A percentile compares a stretch with the other conserved stretches of the same genome.
Evolutionary conservation across 1,140 invertebrate species (phyloP).

Genomic region (Melanaphis sacchari): DNA sequence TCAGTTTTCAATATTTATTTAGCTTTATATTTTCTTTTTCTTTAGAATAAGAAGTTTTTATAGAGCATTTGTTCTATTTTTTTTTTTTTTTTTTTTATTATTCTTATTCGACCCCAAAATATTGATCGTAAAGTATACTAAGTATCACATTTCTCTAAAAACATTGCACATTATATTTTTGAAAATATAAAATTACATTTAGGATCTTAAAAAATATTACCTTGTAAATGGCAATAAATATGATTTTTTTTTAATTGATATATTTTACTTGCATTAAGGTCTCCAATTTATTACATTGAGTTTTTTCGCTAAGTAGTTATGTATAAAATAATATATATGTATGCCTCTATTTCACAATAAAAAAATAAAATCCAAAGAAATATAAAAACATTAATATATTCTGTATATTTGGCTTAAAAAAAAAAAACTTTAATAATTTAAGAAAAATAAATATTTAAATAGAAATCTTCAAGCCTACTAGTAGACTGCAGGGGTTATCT

Average conservation of each 20-base stretch:
- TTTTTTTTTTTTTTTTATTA: background rate
- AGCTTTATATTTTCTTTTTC: background rate
- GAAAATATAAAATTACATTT: background rate
- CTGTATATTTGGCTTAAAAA: background rate
- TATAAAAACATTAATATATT: background rate
- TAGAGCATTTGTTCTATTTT: background rate
- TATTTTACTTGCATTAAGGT: background rate
- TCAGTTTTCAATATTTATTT: slow-evolving; percentile 15
- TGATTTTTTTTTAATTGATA: background rate
- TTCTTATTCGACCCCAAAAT: background rate
- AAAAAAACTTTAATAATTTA: background rate
- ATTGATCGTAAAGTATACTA: slow-evolving; percentile 5
- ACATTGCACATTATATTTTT: background rate
- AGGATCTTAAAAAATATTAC: background rate
- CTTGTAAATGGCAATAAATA: background rate
- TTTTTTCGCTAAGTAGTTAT: background rate
- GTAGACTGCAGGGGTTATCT: background rate
- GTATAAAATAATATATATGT: background rate
- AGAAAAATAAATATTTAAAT: background rate
- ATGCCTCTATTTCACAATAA: background rate
- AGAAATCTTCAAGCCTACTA: background rate
- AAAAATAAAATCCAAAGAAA: background rate
- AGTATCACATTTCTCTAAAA: background rate
- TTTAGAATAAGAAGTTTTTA: background rate
- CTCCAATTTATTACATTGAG: background rate